Evolutionary conservation across 2,888 invertebrate genomes (phyloP), one percentile per base, ranked within the genome.

Genomic region (Theretra japonica): DNA sequence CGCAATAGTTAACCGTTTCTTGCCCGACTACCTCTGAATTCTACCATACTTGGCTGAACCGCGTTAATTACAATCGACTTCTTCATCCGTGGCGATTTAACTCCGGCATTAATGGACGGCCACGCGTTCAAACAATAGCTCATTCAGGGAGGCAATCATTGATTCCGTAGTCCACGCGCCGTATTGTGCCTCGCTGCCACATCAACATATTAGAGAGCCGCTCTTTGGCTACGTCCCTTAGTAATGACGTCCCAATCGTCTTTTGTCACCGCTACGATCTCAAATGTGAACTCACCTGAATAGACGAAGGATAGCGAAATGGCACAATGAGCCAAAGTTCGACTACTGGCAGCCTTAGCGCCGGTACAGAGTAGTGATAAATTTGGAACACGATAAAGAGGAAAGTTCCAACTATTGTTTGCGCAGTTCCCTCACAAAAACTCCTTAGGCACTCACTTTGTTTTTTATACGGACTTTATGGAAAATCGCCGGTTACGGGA

Each of bases 101-200:
- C 28, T 28, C 6, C 17, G 25, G 59, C 59, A 28, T 59, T 70
- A 70, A 48, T 59, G 48, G 33, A 41, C 41, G 59, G 7, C 41
- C 15, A 19, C 41, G 70, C 23, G 41, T 70, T 72, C 68, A 73
- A 75, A 78, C 76, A 79, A 78, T 76, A 57, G 72, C 28, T 70
- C 58, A 41, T 73, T 73, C 70, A 73, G 72, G 65, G 72, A 59
- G 56, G 68, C 65, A 74, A 72, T 78, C 75, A 76, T 73, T 79
- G 77, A 77, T 75, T 77, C 73, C 23, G 41, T 41, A 41, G 41
- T 11, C 41, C 41, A 11, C 62, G 70, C 72, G 70, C 68, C 70
- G 48, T 23, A 58, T n/a, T n/a, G 53, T 17, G 17, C 53, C n/a
- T n/a, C 53, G 53, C n/a, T 7, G 53, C 53, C 19, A n/a, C 19